Base-by-base conservation (phyloP, 1,140 invertebrate genomes). In the Trichomalopsis sarcophagae region DNA sequence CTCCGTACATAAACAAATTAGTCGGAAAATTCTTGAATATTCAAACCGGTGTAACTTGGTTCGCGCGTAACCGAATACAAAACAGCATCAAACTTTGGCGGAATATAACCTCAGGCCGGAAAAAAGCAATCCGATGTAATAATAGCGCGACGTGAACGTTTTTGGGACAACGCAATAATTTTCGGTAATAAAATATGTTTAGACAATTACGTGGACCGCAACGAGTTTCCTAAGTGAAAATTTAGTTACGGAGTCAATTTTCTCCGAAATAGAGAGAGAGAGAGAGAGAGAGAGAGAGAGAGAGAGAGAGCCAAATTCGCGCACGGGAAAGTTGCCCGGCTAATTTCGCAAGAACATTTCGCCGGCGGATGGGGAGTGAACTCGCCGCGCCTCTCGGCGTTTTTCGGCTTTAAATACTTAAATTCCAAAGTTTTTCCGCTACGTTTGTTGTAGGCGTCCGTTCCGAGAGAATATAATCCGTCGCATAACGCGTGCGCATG, bases 161-260 rank as follows among this genome's bases (percentile, higher is more conserved):
- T 62, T 62, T 62, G 2, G 0, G 33, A 17, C 50, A 55, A 21
- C 50, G 17, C 17, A 44, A 62, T 21, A 44, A 62, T 21, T 62
- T 6, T 62, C 4, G 0, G 21, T 75, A 82, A 76, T 68, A 69
- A 83, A 68, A 77, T 1, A n/a, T 47, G 50, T 68, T 69, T 30
- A 69, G 68, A 77, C 55, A 77, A 66, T 40, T n/a, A 50, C 23
- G 14, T 5, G 44, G n/a, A 27, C 1, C n/a, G 21, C 76, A 30
- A 30, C 76, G 27, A 68, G 62, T 78, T 68, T 55, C 7, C 66
- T 50, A 3, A 13, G 40, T 33, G 68, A 84, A 84, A 71, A 78
- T 30, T 84, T 69, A 78, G 44, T 23, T 27, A 27, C 11, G 21
- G 50, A 83, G 71, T 76, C 81, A 77, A 83, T 83, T 78, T 50